Conservation (phyloP, 37 sponge, comb jelly and placozoan genomes). For the Oscarella lobularis region DNA sequence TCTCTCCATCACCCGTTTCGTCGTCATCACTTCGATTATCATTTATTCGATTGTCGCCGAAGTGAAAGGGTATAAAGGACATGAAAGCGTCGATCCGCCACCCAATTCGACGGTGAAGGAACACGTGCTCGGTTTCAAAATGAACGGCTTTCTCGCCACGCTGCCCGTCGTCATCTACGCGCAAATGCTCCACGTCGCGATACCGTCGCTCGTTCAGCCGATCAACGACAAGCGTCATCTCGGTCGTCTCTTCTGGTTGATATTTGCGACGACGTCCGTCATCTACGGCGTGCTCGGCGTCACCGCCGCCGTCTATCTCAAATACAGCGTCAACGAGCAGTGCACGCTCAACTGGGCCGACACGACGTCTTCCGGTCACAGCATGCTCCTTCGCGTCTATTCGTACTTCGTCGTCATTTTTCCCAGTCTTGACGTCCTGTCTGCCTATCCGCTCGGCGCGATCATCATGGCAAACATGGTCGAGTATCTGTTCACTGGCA, state of each 20-base stretch:
- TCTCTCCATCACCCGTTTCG: slow-evolving; percentile 49
- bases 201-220: not conserved
- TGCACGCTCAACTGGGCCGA: slow-evolving; percentile 62
- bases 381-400: slow-evolving; percentile 30
- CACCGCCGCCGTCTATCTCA: slow-evolving; percentile 50
- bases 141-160: not conserved
- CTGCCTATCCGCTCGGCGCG: slow-evolving; percentile 71
- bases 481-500: slow-evolving; percentile 43
- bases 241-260: slow-evolving; percentile 18
- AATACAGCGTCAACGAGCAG: slow-evolving; percentile 36
- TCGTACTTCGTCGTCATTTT: slow-evolving; percentile 77
- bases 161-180: not conserved
- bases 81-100: not conserved
- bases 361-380: not conserved
- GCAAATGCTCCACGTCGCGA: not conserved
- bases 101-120: not conserved
- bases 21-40: slow-evolving; percentile 42
- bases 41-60: slow-evolving; percentile 35
- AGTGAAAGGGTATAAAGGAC: not conserved
- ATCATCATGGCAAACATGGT: slow-evolving; percentile 55
- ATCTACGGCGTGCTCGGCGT: slow-evolving; percentile 62
- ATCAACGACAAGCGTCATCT: slow-evolving; percentile 13
- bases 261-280: slow-evolving; percentile 29
- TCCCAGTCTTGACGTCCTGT: slow-evolving; percentile 76
- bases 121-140: not conserved